Conservation (phyloP, 2,888 invertebrate species). For the Dicyrtoma fusca region DNA sequence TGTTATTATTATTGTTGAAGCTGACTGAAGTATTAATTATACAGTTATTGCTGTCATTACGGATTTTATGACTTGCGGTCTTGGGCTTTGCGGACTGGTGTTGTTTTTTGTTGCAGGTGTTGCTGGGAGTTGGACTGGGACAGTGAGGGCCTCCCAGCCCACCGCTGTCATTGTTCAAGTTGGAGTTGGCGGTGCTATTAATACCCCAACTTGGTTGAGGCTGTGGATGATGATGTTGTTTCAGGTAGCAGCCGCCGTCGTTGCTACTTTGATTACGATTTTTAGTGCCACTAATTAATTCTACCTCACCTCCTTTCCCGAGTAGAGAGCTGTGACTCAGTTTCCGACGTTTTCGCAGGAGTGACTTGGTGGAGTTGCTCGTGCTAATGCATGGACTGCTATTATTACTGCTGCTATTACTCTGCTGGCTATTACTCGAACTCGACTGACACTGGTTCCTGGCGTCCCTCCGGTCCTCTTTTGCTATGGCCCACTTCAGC, state of each 20-base stretch:
- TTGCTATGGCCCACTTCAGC: conserved; percentile 56
- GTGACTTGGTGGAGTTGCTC: conserved; percentile 17
- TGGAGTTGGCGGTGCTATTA: conserved; percentile 8
- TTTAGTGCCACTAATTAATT: conserved; percentile 30
- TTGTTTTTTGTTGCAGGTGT: conserved; percentile 30
- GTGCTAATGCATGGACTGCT: not conserved
- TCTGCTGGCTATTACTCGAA: not conserved
- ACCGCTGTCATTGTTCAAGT: not conserved
- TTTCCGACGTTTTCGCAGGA: conserved; percentile 34
- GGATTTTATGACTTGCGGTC: conserved; percentile 20
- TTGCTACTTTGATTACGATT: conserved; percentile 7
- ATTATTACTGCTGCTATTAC: conserved; percentile 22
- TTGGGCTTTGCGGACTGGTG: conserved; percentile 13
- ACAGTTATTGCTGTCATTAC: conserved; percentile 32
- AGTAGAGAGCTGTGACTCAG: conserved; percentile 28
- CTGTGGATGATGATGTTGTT: conserved; percentile 19
- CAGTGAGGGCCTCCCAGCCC: not conserved
- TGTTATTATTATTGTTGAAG: conserved; percentile 8
- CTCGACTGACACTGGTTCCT: not conserved
- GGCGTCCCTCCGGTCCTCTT: conserved; percentile 51
- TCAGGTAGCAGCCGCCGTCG: conserved; percentile 11
- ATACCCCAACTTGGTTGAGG: conserved; percentile 6
- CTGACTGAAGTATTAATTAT: conserved; percentile 37
- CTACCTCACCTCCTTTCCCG: conserved; percentile 23
- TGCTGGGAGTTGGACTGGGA: conserved; percentile 12